Evolutionary conservation across 2,888 invertebrate genomes (phyloP), one percentile per base, ranked within the genome.

Genomic region (Dryomyza anilis): DNA sequence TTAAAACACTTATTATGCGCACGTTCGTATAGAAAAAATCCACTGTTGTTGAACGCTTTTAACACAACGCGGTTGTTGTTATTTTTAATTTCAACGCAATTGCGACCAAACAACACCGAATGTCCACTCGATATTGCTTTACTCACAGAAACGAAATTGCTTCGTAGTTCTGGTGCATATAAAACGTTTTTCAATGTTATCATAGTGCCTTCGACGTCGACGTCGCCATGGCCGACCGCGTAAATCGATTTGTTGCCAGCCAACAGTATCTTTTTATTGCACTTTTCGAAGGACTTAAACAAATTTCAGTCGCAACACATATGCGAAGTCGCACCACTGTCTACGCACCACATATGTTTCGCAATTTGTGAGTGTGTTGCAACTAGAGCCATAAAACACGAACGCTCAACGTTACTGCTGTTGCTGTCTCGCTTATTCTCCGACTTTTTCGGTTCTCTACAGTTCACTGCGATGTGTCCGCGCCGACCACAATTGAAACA

Each of bases 311-410:
- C 33, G 50, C 59, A 66, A 21, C 64, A 66, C n/a, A 68, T 45
- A 56, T 66, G 62, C 12, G 66, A 60, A 4, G 63, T 58, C 12
- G 65, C 65, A 4, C 65, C 67, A 45, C 58, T 67, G 19, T 65
- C 67, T 4, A 64, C 36, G 21, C 65, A 67, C 65, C 67, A 67
- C 33, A 16, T 23, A 12, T 48, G n/a, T n/a, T n/a, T n/a, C n/a
- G n/a, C n/a, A n/a, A n/a, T n/a, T n/a, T n/a, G n/a, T n/a, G n/a
- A n/a, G n/a, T n/a, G n/a, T n/a, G n/a, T n/a, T n/a, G n/a, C n/a
- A n/a, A n/a, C n/a, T n/a, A n/a, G n/a, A n/a, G n/a, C n/a, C n/a
- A n/a, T n/a, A n/a, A n/a, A n/a, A n/a, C n/a, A n/a, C n/a, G n/a
- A n/a, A n/a, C n/a, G n/a, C n/a, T n/a, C n/a, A n/a, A n/a, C n/a